These are phyloP conservation scores for Ameiurus melas DNA, from an alignment of 2,113 vertebrate genomes.

Conservation along the genomic window DNA sequence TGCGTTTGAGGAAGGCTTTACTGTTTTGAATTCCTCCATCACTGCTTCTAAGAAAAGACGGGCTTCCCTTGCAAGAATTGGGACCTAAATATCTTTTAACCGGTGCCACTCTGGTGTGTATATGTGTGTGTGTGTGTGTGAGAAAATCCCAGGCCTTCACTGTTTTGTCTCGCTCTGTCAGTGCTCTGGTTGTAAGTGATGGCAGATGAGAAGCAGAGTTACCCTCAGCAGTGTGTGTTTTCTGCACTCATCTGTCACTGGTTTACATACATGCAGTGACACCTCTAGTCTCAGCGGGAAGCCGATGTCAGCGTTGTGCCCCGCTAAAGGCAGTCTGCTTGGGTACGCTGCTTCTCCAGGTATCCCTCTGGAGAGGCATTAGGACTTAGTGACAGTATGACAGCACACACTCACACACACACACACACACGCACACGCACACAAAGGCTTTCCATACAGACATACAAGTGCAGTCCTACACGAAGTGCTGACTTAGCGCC, in stretches of 20 bases:
- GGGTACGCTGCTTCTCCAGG: constrained; percentile 73
- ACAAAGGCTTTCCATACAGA: constrained; percentile 34
- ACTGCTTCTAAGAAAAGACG: neutral
- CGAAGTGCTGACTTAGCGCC: constrained; percentile 65
- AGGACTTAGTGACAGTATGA: constrained; percentile 77
- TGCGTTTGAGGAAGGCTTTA: neutral
- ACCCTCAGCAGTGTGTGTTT: constrained; percentile 71
- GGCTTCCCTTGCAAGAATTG: neutral
- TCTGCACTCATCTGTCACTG: constrained; percentile 79
- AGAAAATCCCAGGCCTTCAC: constrained; percentile 18
- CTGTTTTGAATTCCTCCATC: neutral
- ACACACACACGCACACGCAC: constrained; percentile 43
- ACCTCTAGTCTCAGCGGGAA: constrained; percentile 75
- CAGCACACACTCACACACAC: constrained; percentile 61
- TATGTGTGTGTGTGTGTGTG: constrained; percentile 33
- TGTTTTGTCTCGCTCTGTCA: constrained; percentile 49
- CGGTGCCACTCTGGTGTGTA: too few relatives aligned
- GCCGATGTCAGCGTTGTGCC: constrained; percentile 74
- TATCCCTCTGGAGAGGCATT: constrained; percentile 76
- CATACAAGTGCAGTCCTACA: constrained; percentile 17
- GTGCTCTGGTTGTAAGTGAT: constrained; percentile 50
- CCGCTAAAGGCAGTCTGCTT: constrained; percentile 72
- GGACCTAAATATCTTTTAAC: neutral
- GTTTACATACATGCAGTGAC: constrained; percentile 78
- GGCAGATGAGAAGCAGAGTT: constrained; percentile 60